Evolutionary conservation across 2,113 vertebrate genomes (phyloP).

Genomic region (Pituophis catenifer): DNA sequence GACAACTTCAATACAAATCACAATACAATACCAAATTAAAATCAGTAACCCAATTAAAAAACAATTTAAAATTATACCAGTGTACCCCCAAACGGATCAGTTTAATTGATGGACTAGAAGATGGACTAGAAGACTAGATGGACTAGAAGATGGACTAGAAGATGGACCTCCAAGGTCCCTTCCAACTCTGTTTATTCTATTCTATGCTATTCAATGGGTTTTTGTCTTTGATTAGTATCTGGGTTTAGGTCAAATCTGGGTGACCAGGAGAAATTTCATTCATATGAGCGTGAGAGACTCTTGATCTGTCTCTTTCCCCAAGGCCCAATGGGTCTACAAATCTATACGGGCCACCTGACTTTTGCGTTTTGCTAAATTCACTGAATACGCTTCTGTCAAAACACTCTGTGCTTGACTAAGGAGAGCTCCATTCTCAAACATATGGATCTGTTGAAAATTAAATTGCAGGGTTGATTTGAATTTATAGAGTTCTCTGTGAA

Average conservation of each 20-base stretch:
- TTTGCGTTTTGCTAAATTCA: slow-evolving; percentile 60
- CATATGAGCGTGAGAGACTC: slow-evolving; percentile 59
- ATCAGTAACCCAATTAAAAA: no score
- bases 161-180: no score
- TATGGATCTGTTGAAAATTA: slow-evolving; percentile 73
- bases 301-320: slow-evolving; percentile 54
- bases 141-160: no score
- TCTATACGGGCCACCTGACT: slow-evolving; percentile 46
- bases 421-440: slow-evolving; percentile 67
- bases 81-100: no score
- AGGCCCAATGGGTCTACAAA: slow-evolving; percentile 59
- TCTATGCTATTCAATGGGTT: not conserved
- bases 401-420: slow-evolving; percentile 60
- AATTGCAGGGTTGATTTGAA: slow-evolving; percentile 74
- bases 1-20: no score
- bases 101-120: no score
- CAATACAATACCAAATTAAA: no score
- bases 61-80: no score
- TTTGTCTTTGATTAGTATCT: not conserved
- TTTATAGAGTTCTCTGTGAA: slow-evolving; percentile 68
- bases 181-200: no score
- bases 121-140: no score
- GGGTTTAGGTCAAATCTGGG: slow-evolving; percentile 42
- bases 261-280: slow-evolving; percentile 58
- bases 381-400: slow-evolving; percentile 59